These are phyloP conservation scores for Vespertilio murinus DNA, from an alignment of 2,797 vertebrate species.

Conservation along the genomic window DNA sequence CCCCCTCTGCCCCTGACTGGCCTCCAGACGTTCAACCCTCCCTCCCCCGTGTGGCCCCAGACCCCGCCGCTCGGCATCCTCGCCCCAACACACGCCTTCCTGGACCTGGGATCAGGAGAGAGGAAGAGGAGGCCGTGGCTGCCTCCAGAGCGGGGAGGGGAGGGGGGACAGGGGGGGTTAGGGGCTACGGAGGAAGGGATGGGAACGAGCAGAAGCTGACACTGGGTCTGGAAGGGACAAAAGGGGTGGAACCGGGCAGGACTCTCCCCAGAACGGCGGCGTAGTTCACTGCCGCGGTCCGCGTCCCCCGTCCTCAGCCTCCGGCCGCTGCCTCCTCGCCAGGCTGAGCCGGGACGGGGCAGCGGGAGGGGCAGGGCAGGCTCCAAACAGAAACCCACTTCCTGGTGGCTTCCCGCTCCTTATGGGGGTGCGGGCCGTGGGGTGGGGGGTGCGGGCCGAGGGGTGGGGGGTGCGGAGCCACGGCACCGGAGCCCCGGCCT, in stretches of 20 bases:
- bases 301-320: not conserved
- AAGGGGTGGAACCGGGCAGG: not conserved
- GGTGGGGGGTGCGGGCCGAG: too few species aligned
- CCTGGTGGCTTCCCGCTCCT: not conserved
- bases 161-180: not conserved
- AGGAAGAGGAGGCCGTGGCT: not conserved
- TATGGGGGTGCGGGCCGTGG: too few species aligned
- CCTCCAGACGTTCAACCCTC: not conserved
- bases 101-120: not conserved
- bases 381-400: not conserved
- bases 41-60: constrained; percentile 7
- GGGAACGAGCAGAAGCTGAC: not conserved
- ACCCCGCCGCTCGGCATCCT: constrained; percentile 47
- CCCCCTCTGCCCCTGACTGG: not conserved
- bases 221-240: not conserved
- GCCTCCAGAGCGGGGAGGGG: not conserved
- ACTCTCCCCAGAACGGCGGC: not conserved
- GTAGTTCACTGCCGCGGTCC: not conserved
- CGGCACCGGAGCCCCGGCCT: not conserved
- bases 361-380: not conserved
- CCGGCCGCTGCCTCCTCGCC: not conserved
- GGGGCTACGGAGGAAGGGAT: constrained; percentile 18
- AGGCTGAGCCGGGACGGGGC: not conserved
- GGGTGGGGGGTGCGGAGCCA: rapidly evolving
- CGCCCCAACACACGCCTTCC: not conserved